These are phyloP conservation scores for Pachycephus smyrnensis DNA, from an alignment of 2,888 invertebrate genomes.

Conservation along the genomic window DNA sequence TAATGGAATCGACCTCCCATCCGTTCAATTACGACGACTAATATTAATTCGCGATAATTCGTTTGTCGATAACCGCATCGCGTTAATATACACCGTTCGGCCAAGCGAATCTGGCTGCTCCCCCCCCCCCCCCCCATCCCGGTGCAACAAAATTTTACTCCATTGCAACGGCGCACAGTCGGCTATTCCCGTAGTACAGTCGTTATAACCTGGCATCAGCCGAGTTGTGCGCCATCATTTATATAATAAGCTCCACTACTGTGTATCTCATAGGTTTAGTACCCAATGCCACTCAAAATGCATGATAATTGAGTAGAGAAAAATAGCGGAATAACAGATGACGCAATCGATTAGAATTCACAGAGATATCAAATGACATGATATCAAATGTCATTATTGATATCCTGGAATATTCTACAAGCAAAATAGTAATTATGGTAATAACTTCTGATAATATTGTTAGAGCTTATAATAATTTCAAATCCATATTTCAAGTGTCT, in stretches of 20 bases:
- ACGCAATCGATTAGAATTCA: background rate
- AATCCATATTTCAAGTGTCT: background rate
- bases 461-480: background rate
- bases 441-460: background rate
- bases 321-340: background rate
- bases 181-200: background rate
- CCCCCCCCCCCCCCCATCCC: background rate
- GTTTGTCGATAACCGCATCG: slow-evolving; percentile 36
- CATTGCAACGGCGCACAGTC: background rate
- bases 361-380: background rate
- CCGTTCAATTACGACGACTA: slow-evolving; percentile 29
- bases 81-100: slow-evolving; percentile 25
- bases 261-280: background rate
- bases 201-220: background rate
- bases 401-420: background rate
- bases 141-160: background rate
- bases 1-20: slow-evolving; percentile 38
- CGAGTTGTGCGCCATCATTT: background rate
- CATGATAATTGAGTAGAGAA: background rate
- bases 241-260: background rate
- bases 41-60: slow-evolving; percentile 42
- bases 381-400: background rate
- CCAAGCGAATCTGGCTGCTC: background rate
- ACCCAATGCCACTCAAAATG: background rate
- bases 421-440: background rate